These are phyloP conservation scores for Sphaerodactylus townsendi DNA, from an alignment of 2,113 vertebrate genomes.

Conservation along the genomic window DNA sequence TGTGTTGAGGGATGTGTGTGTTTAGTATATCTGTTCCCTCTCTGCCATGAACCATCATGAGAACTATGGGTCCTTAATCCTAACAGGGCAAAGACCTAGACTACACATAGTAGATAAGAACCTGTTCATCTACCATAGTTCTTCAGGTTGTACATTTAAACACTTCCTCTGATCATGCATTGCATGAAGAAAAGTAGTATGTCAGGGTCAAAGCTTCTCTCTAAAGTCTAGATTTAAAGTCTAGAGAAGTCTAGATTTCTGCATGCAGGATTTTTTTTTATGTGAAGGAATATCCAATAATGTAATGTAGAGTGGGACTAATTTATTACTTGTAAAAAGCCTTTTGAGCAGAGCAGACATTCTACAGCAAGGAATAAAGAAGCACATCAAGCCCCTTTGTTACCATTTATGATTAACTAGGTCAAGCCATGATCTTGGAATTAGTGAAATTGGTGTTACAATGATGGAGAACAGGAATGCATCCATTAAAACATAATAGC, in stretches of 20 bases:
- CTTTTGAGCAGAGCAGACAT: neutral
- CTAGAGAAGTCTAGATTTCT: neutral
- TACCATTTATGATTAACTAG: neutral
- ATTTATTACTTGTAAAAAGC: neutral
- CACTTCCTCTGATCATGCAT: neutral
- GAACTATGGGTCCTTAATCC: neutral
- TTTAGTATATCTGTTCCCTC: neutral
- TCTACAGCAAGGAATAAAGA: neutral
- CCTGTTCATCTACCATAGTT: neutral
- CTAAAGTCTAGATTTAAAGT: neutral
- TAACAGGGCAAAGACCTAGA: neutral
- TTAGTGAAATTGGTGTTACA: neutral
- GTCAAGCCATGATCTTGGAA: neutral
- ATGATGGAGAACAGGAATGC: neutral
- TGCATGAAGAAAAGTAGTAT: neutral
- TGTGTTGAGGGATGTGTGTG: neutral
- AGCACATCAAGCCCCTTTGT: neutral
- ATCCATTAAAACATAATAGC: conserved; percentile 28
- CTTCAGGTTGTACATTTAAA: neutral
- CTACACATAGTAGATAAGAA: neutral
- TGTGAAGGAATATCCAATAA: neutral
- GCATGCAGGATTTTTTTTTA: neutral
- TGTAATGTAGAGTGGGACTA: neutral
- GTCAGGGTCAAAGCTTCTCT: neutral
- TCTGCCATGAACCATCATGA: neutral